A percentile compares a stretch with the other conserved stretches of the same genome.
phyloP scores from a whole-genome alignment of 2,888 invertebrate genomes.

The Drosophila hawaiiensis region DNA sequence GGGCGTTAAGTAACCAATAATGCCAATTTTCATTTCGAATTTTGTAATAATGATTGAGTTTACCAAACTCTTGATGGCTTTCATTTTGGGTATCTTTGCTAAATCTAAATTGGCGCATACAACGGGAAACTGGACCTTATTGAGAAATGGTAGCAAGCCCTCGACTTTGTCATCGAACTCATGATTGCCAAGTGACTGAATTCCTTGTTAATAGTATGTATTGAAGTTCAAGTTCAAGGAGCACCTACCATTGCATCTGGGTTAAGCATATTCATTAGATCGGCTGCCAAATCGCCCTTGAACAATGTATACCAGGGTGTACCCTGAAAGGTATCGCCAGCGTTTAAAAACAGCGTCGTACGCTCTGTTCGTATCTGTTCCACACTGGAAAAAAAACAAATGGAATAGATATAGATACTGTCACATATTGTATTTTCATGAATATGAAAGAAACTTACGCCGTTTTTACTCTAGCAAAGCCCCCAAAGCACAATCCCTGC shows the following conservation, averaged over 20 bases:
- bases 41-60: constrained; percentile 88
- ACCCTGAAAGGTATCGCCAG: constrained; percentile 95
- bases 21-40: constrained; percentile 88
- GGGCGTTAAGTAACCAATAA: constrained; percentile 93
- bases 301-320: constrained; percentile 93
- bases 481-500: constrained; percentile 90
- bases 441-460: constrained; percentile 50
- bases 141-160: constrained; percentile 6
- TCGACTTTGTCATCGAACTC: constrained; percentile 7
- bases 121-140: constrained; percentile 18
- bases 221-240: background rate
- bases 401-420: background rate
- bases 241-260: constrained; percentile 93
- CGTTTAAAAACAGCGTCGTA: constrained; percentile 89
- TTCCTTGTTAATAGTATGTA: background rate
- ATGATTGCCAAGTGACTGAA: background rate
- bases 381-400: constrained; percentile 24
- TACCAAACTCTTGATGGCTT: constrained; percentile 87
- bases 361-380: constrained; percentile 15
- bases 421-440: background rate
- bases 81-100: background rate
- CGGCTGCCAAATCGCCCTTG: constrained; percentile 91
- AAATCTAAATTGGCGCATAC: constrained; percentile 90
- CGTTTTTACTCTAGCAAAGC: constrained; percentile 90
- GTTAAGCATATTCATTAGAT: constrained; percentile 90